Evolutionary conservation across 1,140 invertebrate species (phyloP).

Genomic region (Rhynchophorus ferrugineus): DNA sequence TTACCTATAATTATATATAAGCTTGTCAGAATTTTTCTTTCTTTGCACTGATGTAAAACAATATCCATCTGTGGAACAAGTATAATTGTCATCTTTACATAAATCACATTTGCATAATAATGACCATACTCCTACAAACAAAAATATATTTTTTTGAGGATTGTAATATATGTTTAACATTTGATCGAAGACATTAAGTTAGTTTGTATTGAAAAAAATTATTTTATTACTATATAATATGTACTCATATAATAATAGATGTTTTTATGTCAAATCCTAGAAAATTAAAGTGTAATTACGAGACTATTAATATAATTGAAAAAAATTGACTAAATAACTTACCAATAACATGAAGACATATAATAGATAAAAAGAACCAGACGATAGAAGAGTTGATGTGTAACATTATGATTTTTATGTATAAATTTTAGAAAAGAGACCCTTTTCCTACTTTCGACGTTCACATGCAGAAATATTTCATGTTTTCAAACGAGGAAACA

Average conservation of each 20-base stretch:
- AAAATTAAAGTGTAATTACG: neutral
- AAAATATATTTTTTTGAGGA: too few relatives aligned
- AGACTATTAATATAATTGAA: neutral
- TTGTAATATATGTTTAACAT: too few relatives aligned
- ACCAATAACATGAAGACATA: neutral
- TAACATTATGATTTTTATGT: neutral
- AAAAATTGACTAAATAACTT: neutral
- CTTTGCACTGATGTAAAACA: conserved; percentile 71
- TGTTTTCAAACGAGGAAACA: conserved; percentile 10
- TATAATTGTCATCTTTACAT: conserved; percentile 67
- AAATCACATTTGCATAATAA: conserved; percentile 70
- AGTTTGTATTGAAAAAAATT: too few relatives aligned
- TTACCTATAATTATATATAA: conserved; percentile 19
- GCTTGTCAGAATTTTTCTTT: conserved; percentile 14
- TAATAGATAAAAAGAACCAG: neutral
- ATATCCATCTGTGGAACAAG: conserved; percentile 81
- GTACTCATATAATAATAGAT: too few relatives aligned
- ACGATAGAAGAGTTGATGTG: neutral
- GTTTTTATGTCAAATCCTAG: neutral
- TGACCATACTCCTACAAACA: conserved; percentile 44
- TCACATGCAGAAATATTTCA: conserved; percentile 2
- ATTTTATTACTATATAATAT: too few relatives aligned
- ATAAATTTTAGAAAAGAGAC: neutral
- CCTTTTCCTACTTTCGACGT: neutral
- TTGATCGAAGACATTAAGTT: too few relatives aligned